phyloP scores from a whole-genome alignment of 2,888 invertebrate species.

The Rhorus exstirpatorius region DNA sequence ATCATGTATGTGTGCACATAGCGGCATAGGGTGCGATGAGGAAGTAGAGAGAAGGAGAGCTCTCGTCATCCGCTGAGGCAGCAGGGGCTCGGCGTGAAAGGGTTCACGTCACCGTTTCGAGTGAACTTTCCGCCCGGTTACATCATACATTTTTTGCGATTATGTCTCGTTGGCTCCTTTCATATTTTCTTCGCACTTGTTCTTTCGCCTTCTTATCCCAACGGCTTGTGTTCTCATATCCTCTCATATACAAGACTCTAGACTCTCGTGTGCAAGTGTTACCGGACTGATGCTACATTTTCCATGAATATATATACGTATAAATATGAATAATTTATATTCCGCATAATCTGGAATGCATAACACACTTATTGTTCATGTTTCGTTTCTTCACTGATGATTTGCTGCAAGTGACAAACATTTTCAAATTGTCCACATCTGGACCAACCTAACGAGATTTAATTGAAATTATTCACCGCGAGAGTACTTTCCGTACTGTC shows the following conservation, averaged over 20 bases:
- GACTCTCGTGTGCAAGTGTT: not conserved
- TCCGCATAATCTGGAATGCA: not conserved
- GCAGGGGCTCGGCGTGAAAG: constrained; percentile 70
- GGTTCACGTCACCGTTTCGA: constrained; percentile 74
- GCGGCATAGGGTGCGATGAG: constrained; percentile 38
- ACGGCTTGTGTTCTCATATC: not conserved
- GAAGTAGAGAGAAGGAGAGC: constrained; percentile 65
- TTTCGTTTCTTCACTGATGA: not conserved
- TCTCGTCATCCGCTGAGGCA: constrained; percentile 75
- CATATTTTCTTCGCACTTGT: constrained; percentile 59
- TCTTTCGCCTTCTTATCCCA: constrained; percentile 49
- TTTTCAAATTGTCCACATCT: no score
- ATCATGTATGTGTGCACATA: constrained; percentile 10
- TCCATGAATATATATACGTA: not conserved
- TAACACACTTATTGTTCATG: not conserved
- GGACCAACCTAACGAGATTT: no score
- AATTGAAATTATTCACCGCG: constrained; percentile 1
- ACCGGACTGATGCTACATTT: not conserved
- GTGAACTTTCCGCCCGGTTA: constrained; percentile 74
- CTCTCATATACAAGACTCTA: not conserved
- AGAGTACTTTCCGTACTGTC: not conserved
- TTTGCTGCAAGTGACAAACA: no score
- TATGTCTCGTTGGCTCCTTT: constrained; percentile 43
- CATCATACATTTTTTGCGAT: constrained; percentile 72
- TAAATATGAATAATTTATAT: not conserved